Evolutionary conservation across 2,797 vertebrate species (phyloP).

Genomic region (Enteromius viviparus): DNA sequence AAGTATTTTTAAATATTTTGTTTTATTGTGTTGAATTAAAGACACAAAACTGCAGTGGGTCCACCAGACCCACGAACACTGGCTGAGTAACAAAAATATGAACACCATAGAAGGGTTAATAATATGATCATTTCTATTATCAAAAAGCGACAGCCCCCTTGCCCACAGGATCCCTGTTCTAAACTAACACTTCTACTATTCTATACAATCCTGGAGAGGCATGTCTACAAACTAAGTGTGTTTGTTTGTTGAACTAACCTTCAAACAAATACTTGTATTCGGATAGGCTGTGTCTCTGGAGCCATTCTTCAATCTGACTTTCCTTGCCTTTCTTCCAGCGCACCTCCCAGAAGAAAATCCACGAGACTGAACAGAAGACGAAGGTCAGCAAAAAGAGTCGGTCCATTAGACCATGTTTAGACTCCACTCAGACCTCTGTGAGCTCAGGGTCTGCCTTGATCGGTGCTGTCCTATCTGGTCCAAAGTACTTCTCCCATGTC

Average conservation of each 20-base stretch:
- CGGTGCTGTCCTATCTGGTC: slow-evolving; percentile 13
- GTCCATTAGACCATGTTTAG: slow-evolving; percentile 84
- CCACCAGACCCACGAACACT: too few species aligned
- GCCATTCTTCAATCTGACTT: slow-evolving; percentile 85
- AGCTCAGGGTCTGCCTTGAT: slow-evolving; percentile 50
- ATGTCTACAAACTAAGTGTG: slow-evolving; percentile 26
- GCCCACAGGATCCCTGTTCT: too few species aligned
- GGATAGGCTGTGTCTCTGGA: slow-evolving; percentile 77
- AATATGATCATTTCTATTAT: too few species aligned
- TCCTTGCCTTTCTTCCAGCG: slow-evolving; percentile 81
- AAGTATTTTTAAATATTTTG: too few species aligned
- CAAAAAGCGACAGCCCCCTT: too few species aligned
- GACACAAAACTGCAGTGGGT: too few species aligned
- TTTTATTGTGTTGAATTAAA: too few species aligned
- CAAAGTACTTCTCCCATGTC: slow-evolving; percentile 22
- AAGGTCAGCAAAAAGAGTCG: slow-evolving; percentile 84
- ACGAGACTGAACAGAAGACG: slow-evolving; percentile 76
- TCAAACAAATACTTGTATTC: slow-evolving; percentile 87
- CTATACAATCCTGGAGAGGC: too few species aligned
- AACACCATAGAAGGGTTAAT: too few species aligned
- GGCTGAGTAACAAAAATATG: too few species aligned
- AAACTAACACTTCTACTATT: too few species aligned
- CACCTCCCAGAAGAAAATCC: slow-evolving; percentile 86
- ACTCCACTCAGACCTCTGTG: slow-evolving; percentile 71
- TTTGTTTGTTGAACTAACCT: slow-evolving; percentile 77